A percentile compares a stretch with the other conserved stretches of the same genome.
Conservation (phyloP, 2,888 invertebrate species). For the Drosophila kanekoi region DNA sequence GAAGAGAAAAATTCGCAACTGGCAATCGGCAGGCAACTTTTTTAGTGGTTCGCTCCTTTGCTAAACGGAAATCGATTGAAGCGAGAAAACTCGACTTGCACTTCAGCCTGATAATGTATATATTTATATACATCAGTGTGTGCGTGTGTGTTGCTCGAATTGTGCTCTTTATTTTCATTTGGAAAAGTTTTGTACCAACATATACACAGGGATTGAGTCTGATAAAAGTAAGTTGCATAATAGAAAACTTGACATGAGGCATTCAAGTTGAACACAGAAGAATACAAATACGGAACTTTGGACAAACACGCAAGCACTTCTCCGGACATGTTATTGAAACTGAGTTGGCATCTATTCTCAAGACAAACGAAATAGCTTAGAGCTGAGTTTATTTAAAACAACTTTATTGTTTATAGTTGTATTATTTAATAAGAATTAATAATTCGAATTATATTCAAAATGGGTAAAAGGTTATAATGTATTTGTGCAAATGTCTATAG, state of each 20-base stretch:
- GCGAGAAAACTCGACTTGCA: constrained; percentile 46
- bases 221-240: constrained; percentile 30
- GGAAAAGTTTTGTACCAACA: constrained; percentile 31
- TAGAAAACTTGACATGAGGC: constrained; percentile 26
- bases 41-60: constrained; percentile 63
- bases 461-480: too few species aligned
- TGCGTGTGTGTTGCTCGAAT: constrained; percentile 32
- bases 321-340: constrained; percentile 5
- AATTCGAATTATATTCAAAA: too few species aligned
- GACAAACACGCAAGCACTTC: constrained; percentile 1
- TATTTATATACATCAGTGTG: neutral
- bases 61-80: constrained; percentile 76
- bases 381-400: neutral
- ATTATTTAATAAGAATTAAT: too few species aligned
- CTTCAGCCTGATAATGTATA: constrained; percentile 6
- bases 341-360: neutral
- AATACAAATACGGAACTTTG: constrained; percentile 11
- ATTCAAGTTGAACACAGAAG: neutral
- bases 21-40: constrained; percentile 59
- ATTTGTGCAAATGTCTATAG: too few species aligned
- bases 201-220: constrained; percentile 11
- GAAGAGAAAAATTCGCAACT: constrained; percentile 36
- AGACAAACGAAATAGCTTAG: too few species aligned
- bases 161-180: constrained; percentile 21
- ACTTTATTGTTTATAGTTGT: neutral